Evolutionary conservation across 2,888 invertebrate genomes (phyloP).

Genomic region (Tachina lurida): DNA sequence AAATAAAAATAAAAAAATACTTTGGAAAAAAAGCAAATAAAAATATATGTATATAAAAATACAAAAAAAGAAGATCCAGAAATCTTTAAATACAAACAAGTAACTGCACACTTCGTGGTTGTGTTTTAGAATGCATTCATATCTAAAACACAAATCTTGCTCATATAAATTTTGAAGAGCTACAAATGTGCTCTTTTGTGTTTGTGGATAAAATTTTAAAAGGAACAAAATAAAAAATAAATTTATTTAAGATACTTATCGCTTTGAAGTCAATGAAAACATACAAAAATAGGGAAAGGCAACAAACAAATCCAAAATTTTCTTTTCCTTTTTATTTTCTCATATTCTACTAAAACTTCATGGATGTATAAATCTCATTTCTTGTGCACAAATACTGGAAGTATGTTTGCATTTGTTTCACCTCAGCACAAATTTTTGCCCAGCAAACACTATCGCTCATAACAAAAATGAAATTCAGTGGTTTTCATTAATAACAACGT

Average conservation of each 20-base stretch:
- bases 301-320: conserved; percentile 11
- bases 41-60: background rate
- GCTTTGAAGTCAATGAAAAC: conserved; percentile 44
- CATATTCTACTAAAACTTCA: background rate
- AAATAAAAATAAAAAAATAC: conserved; percentile 37
- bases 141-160: conserved; percentile 61
- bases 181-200: conserved; percentile 54
- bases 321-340: conserved; percentile 1
- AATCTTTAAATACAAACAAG: conserved; percentile 39
- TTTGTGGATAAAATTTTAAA: conserved; percentile 52
- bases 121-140: conserved; percentile 54
- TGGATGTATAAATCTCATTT: conserved; percentile 22
- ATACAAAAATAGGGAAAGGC: conserved; percentile 32
- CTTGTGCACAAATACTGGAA: background rate
- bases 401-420: background rate
- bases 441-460: background rate
- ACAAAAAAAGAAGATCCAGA: conserved; percentile 39
- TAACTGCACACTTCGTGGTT: conserved; percentile 55
- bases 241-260: conserved; percentile 66
- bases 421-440: background rate
- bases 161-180: conserved; percentile 53
- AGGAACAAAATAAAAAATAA: conserved; percentile 33
- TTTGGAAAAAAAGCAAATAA: background rate
- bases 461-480: too few relatives aligned
- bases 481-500: too few relatives aligned